Evolutionary conservation across 2,888 invertebrate species (phyloP).

Genomic region (Strigamia transsilvanica): DNA sequence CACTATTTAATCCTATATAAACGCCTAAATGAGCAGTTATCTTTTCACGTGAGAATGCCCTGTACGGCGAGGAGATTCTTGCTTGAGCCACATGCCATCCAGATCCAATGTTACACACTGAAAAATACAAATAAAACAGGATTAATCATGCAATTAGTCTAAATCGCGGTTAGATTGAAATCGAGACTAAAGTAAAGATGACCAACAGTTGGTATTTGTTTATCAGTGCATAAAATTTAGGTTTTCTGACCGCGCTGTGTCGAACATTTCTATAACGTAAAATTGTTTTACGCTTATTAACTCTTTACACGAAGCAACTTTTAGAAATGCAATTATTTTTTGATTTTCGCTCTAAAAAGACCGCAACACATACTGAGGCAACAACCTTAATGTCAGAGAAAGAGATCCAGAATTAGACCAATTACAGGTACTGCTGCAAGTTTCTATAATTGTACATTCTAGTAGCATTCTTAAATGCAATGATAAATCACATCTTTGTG

Average conservation of each 20-base stretch:
- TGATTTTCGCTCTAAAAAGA: not conserved
- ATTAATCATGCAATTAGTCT: not conserved
- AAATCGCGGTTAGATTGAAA: not conserved
- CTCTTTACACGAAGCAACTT: constrained; percentile 38
- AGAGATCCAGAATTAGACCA: constrained; percentile 12
- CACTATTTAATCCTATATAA: constrained; percentile 89
- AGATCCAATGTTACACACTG: constrained; percentile 89
- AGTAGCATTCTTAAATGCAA: not conserved
- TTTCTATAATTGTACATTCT: constrained; percentile 12
- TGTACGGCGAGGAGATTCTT: constrained; percentile 83
- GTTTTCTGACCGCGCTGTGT: constrained; percentile 33
- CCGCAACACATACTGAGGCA: not conserved
- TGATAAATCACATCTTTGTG: constrained; percentile 32
- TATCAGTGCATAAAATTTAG: constrained; percentile 34
- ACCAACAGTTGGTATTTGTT: not conserved
- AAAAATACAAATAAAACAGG: constrained; percentile 57
- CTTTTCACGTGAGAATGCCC: constrained; percentile 88
- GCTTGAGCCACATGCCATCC: constrained; percentile 91
- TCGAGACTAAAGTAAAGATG: too few species aligned
- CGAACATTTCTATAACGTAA: not conserved
- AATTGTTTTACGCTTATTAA: constrained; percentile 12
- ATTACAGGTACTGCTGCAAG: not conserved
- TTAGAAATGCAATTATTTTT: constrained; percentile 36
- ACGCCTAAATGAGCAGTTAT: constrained; percentile 89
- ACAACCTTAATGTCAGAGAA: constrained; percentile 26